Base-by-base conservation (phyloP, 2,113 vertebrate genomes). In the Mola mola region DNA sequence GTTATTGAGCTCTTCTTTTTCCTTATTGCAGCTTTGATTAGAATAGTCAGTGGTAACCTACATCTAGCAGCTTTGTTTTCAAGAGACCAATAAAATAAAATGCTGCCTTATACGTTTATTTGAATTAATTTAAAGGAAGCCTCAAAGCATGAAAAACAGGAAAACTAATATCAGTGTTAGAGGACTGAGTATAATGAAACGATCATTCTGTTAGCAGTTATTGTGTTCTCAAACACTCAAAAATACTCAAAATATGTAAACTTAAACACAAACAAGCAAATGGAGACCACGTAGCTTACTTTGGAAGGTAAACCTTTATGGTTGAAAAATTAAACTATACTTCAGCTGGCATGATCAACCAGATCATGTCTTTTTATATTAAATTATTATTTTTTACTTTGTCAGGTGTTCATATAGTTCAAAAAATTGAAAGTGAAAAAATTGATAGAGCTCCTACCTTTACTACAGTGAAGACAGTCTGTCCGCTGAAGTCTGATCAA, bases 371-470 rank as follows among this genome's bases (percentile, higher is more conserved):
- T n/a, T n/a, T n/a, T n/a, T n/a, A n/a, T n/a, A n/a, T n/a, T n/a
- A n/a, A n/a, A n/a, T n/a, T n/a, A n/a, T n/a, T n/a, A n/a, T n/a
- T n/a, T n/a, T n/a, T n/a, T n/a, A n/a, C n/a, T n/a, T n/a, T n/a
- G n/a, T n/a, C n/a, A 36, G 0, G 6, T 33, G 19, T 3, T 13
- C 4, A 2, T 41, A 41, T 20, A 29, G 17, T 49, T 48, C 1
- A 46, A 22, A n/a, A n/a, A 34, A 26, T 19, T 21, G 8, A 44
- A 44, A 15, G 16, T 42, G 20, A n/a, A 6, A 73, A 40, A 41
- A 43, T 47, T 4, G 8, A 31, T 4, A 8, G 46, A 37, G 11
- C 13, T 17, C 66, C 0, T 88, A 90, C 88, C 87, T 83, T 61
- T 41, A 28, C 11, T 49, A 58, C 22, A 46, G 31, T 29, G 46